Conservation (phyloP, 2,113 vertebrate species). For the Burhinus oedicnemus region DNA sequence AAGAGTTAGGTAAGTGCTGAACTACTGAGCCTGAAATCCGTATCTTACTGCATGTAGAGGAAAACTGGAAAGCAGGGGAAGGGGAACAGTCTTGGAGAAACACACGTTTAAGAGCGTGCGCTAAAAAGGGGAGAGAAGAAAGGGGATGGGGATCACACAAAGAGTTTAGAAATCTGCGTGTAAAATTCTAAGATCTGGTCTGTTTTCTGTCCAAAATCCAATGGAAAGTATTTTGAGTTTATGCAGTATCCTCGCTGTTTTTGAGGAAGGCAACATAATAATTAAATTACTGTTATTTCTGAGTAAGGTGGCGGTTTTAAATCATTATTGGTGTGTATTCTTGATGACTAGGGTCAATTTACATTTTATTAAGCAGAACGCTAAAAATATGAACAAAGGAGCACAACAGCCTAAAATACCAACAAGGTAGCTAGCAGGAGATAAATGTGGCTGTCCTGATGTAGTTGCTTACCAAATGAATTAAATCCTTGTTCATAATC, state of each 20-base stretch:
- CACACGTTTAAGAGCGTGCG: fast-evolving
- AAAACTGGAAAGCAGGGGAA: not conserved
- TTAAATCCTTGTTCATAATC: not conserved
- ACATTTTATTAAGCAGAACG: not conserved
- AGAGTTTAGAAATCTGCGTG: not conserved
- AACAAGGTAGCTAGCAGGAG: not conserved
- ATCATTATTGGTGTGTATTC: fast-evolving
- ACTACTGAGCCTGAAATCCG: not conserved
- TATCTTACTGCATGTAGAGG: no score
- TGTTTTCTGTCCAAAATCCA: not conserved
- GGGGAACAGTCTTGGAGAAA: not conserved
- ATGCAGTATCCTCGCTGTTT: fast-evolving
- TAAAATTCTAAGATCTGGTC: not conserved
- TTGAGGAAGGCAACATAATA: not conserved
- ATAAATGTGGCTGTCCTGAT: not conserved
- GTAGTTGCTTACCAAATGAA: not conserved
- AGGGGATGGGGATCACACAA: not conserved
- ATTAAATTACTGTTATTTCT: not conserved
- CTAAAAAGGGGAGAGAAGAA: not conserved
- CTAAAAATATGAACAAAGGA: not conserved
- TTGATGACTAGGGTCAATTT: not conserved
- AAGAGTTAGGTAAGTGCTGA: not conserved
- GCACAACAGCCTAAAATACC: not conserved
- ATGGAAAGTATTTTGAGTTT: not conserved
- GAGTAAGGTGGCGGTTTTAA: not conserved